Base-by-base conservation (phyloP, 2,888 invertebrate species). In the Nowickia ferox region DNA sequence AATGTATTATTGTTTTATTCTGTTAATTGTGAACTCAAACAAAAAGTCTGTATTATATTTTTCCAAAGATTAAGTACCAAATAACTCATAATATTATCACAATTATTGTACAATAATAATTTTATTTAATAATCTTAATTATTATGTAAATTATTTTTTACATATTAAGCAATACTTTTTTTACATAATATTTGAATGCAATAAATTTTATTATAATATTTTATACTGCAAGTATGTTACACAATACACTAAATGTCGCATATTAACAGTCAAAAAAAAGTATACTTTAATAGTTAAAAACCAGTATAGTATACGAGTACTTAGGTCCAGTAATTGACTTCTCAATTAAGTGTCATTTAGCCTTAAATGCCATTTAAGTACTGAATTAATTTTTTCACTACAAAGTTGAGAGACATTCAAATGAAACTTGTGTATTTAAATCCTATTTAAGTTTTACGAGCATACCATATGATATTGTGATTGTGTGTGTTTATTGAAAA, bases 31-130 rank as follows among this genome's bases (percentile, higher is more conserved):
- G 13, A 4, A n/a, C 9, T 17, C 53, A 61, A 42, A 17, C 30
- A 48, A 71, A 83, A 78, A 84, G 77, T 84, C 77, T 84, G 83
- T 78, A 84, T 30, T 48, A 78, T 78, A 78, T 48, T 74, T 68
- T 72, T 72, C 83, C 83, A 83, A 83, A 83, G 83, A 72, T 59
- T 72, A 19, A 17, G 15, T 51, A 74, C 66, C 66, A 83, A 78
- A 83, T 17, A 19, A 63, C 42, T 30, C 1, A 15, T 22, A 42
- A 63, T 10, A 40, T 17, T 17, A 44, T 63, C 44, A 8, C 15
- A 42, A 53, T 55, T 5, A 30, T 17, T 22, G 19, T n/a, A 71
- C 30, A 10, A n/a, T 30, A 38, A 11, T 46, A 66, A 19, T 42
- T 42, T 17, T 30, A 81, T 75, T 15, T 51, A 13, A 65, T 42